Conservation (phyloP, 1,140 invertebrate species). For the Tigriopus japonicus region DNA sequence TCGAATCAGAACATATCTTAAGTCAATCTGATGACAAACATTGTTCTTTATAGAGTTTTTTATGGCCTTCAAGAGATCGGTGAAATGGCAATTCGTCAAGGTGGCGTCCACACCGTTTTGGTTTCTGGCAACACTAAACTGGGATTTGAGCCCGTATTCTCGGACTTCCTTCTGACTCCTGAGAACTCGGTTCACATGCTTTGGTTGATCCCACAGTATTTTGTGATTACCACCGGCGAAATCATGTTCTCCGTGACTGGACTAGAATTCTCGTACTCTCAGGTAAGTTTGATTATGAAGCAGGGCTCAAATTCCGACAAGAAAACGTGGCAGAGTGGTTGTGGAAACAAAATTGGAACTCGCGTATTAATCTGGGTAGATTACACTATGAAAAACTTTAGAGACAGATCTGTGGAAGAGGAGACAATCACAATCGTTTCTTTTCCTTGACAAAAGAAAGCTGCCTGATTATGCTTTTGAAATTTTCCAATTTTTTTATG, state of each 20-base stretch:
- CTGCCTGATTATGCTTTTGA: too few species aligned
- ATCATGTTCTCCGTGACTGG: slow-evolving; percentile 80
- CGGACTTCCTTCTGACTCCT: slow-evolving; percentile 30
- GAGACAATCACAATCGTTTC: too few species aligned
- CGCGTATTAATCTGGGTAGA: too few species aligned
- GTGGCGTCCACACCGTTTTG: slow-evolving; percentile 3
- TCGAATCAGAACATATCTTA: too few species aligned
- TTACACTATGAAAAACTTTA: too few species aligned
- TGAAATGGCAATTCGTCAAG: neutral
- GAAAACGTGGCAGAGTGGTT: neutral
- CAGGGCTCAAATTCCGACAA: slow-evolving; percentile 7
- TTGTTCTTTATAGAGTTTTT: neutral
- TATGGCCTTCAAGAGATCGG: neutral
- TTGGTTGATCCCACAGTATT: slow-evolving; percentile 66
- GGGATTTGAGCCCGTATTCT: neutral
- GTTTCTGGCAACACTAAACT: neutral
- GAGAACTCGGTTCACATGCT: slow-evolving; percentile 55
- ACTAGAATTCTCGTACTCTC: slow-evolving; percentile 68
- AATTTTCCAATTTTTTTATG: too few species aligned
- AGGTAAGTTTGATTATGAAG: slow-evolving; percentile 35
- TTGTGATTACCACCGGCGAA: slow-evolving; percentile 62
- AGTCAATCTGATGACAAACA: too few species aligned
- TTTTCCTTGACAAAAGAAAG: too few species aligned
- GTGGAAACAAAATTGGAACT: too few species aligned
- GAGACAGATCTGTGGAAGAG: too few species aligned